Percentiles rank a stretch among this genome's conserved stretches.
Evolutionary conservation across 2,113 vertebrate genomes (phyloP).

Genomic region (Dromiciops gliroides): DNA sequence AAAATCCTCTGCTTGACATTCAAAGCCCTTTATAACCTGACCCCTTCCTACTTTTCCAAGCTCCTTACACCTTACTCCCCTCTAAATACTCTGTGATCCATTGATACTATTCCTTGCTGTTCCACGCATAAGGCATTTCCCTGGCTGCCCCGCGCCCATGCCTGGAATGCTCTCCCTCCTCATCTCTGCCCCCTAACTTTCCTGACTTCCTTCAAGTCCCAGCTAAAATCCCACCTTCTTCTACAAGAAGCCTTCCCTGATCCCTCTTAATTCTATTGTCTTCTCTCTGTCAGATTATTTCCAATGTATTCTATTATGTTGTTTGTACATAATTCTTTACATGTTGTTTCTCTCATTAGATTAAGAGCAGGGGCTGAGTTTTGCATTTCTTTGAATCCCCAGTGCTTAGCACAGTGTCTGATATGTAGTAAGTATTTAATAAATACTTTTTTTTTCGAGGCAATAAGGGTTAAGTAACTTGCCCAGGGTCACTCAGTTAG

Average conservation of each 20-base stretch:
- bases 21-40: not conserved
- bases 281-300: not conserved
- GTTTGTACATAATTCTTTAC: not conserved
- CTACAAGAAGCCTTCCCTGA: not conserved
- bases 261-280: not conserved
- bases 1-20: not conserved
- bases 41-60: not conserved
- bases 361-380: not conserved
- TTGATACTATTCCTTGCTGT: not conserved
- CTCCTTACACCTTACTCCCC: not conserved
- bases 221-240: not conserved
- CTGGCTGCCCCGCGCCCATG: not conserved
- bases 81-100: not conserved
- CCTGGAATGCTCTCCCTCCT: not conserved
- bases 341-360: not conserved
- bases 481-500: too few relatives aligned
- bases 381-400: not conserved
- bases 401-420: not conserved
- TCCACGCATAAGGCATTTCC: not conserved
- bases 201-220: not conserved
- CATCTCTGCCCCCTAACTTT: not conserved
- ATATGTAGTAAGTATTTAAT: not conserved
- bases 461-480: too few relatives aligned
- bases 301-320: not conserved
- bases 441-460: too few relatives aligned